Base-by-base conservation (phyloP, 2,113 vertebrate species). In the Callorhinus ursinus region DNA sequence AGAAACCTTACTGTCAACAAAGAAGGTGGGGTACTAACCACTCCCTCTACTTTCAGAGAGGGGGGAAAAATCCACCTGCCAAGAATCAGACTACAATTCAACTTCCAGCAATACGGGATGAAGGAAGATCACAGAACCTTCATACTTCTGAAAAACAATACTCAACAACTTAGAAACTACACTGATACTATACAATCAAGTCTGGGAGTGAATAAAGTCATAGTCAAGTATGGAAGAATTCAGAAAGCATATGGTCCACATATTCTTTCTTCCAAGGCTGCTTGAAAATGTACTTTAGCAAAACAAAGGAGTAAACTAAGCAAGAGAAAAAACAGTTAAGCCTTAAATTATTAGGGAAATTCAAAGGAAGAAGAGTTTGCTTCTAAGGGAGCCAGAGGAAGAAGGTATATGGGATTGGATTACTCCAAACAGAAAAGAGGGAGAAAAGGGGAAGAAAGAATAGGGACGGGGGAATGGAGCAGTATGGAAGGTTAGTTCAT, bases 61-160 rank as follows among this genome's bases (percentile, higher is more conserved):
- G 39, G 53, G 7, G 74, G 49, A 0, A 22, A 53, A 55, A 33
- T 2, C 51, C 28, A 39, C 24, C 71, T 33, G 80, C 24, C 33
- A 82, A 83, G 36, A 80, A 65, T 85, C 26, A 96, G 26, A 84
- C 16, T 71, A 7, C 39, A 57, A 82, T 84, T 77, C 49, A 36
- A 92, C 11, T 96, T 94, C 53, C 31, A 57, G 26, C 28, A 83
- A 88, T 53, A 82, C 2, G 16, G 31, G 22, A 39, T 49, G 3
- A 55, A 82, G 67, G 26, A 87, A 82, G 33, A n/a, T 33, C 85
- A 59, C 1, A 95, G 4, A 87, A 51, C 11, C 31, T 79, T 91
- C n/a, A 9, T 67, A 88, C 83, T 84, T 96, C 59, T 79, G 69
- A 74, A 95, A 93, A 93, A 7, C 4, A 57, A 85, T 74, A 15